A percentile compares a stretch with the other conserved stretches of the same genome.
These are phyloP conservation scores for Pseudomyrmex flavicornis DNA, from an alignment of 1,140 invertebrate species.

Conservation along the genomic window DNA sequence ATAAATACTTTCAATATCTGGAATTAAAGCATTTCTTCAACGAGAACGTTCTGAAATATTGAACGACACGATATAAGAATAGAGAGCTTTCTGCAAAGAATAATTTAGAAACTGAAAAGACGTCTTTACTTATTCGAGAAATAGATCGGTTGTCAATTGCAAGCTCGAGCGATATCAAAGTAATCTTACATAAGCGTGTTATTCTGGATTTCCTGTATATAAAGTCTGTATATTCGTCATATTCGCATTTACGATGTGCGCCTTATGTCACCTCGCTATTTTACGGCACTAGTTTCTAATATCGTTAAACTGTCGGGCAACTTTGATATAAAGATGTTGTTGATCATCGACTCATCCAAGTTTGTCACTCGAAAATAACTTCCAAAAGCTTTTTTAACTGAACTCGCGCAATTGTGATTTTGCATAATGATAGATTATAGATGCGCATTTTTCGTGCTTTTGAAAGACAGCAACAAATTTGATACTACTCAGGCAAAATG, in stretches of 20 bases:
- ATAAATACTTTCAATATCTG: not conserved
- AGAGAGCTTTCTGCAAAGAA: not conserved
- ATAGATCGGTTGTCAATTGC: not conserved
- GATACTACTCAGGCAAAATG: conserved; percentile 35
- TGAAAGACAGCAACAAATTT: conserved; percentile 4
- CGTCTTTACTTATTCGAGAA: not conserved
- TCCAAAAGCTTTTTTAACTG: not conserved
- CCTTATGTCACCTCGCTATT: not conserved
- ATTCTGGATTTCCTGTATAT: not conserved
- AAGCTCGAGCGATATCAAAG: not conserved
- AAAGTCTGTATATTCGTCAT: not conserved
- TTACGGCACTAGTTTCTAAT: conserved; percentile 26
- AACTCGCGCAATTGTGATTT: too few relatives aligned
- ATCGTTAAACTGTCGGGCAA: conserved; percentile 27
- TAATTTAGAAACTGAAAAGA: conserved; percentile 2
- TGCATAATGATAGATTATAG: too few relatives aligned
- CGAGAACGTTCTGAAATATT: not conserved
- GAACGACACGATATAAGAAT: conserved; percentile 8
- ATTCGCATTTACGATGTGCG: not conserved
- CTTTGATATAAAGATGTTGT: conserved; percentile 27
- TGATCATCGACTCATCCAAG: conserved; percentile 10
- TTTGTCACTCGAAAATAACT: conserved; percentile 17
- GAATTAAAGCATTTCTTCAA: not conserved
- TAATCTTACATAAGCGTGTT: not conserved
- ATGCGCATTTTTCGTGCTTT: conserved; percentile 26